phyloP scores from a whole-genome alignment of 1,140 invertebrate species.

The Ceratina japonica region DNA sequence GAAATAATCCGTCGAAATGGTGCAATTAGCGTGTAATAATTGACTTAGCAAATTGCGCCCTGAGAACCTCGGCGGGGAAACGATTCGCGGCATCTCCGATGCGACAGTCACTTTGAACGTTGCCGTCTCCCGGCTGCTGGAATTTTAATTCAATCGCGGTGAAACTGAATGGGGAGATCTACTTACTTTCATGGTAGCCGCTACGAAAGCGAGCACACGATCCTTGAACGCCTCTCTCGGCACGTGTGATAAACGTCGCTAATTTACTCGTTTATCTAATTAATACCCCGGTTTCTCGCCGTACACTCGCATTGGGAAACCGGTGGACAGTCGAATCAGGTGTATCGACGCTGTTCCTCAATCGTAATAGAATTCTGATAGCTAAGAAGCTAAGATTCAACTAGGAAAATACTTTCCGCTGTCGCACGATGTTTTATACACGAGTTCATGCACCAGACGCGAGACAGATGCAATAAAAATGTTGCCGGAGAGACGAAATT shows the following conservation, averaged over 20 bases:
- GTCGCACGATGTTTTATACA: too few species aligned
- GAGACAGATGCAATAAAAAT: too few species aligned
- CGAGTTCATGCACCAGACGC: too few species aligned
- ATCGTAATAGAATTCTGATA: too few species aligned
- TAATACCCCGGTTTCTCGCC: slow-evolving; percentile 39
- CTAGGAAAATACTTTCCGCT: too few species aligned
- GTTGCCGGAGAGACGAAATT: too few species aligned
- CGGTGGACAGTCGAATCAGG: too few species aligned
- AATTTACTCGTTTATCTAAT: slow-evolving; percentile 43
- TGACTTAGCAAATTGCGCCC: background rate
- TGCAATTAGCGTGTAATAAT: background rate
- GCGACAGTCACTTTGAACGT: background rate
- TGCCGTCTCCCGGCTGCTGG: background rate
- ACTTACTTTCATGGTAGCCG: slow-evolving; percentile 26
- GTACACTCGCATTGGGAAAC: background rate
- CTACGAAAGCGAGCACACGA: slow-evolving; percentile 29
- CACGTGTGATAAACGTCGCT: slow-evolving; percentile 4
- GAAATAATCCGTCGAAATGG: background rate
- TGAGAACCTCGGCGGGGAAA: background rate
- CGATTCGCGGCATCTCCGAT: too few species aligned
- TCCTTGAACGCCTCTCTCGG: slow-evolving; percentile 5
- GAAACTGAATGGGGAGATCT: slow-evolving; percentile 27
- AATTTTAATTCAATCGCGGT: slow-evolving; percentile 42
- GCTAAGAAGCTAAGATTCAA: too few species aligned
- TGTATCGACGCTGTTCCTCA: too few species aligned